Conservation (phyloP, 2,113 vertebrate species). For the Sinocyclocheilus anshuiensis region DNA sequence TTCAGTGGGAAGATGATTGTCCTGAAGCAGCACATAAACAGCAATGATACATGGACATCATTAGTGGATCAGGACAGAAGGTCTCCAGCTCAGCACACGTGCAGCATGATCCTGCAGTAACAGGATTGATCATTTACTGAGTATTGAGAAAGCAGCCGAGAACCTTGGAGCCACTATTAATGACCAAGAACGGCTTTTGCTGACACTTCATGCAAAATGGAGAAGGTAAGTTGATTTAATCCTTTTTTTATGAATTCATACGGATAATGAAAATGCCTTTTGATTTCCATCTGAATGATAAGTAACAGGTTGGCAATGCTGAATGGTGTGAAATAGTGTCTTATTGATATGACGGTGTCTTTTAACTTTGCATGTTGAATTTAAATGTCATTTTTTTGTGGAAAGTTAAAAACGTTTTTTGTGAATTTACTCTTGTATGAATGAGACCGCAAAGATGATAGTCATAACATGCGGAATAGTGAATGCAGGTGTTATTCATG, state of each 20-base stretch:
- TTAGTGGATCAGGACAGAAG: not conserved
- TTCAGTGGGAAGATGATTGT: not conserved
- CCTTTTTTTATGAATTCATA: not conserved
- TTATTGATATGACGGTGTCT: too few species aligned
- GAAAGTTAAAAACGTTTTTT: too few species aligned
- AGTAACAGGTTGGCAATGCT: not conserved
- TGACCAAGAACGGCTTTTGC: not conserved
- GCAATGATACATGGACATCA: not conserved
- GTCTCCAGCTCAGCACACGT: not conserved
- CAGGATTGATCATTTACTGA: slow-evolving; percentile 57
- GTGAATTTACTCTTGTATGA: too few species aligned
- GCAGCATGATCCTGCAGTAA: slow-evolving; percentile 25
- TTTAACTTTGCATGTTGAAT: not conserved
- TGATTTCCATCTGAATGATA: not conserved
- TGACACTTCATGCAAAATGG: slow-evolving; percentile 64
- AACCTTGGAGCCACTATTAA: slow-evolving; percentile 47
- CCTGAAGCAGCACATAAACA: not conserved
- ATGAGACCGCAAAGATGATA: not conserved
- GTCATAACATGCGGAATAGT: not conserved
- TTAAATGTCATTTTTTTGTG: not conserved
- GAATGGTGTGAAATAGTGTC: not conserved
- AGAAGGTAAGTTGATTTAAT: slow-evolving; percentile 68
- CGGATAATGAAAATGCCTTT: not conserved
- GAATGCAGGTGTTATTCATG: not conserved
- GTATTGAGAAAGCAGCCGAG: slow-evolving; percentile 26